These are phyloP conservation scores for Chrysomallon squamiferum DNA, from an alignment of 1,140 invertebrate genomes.

Conservation along the genomic window DNA sequence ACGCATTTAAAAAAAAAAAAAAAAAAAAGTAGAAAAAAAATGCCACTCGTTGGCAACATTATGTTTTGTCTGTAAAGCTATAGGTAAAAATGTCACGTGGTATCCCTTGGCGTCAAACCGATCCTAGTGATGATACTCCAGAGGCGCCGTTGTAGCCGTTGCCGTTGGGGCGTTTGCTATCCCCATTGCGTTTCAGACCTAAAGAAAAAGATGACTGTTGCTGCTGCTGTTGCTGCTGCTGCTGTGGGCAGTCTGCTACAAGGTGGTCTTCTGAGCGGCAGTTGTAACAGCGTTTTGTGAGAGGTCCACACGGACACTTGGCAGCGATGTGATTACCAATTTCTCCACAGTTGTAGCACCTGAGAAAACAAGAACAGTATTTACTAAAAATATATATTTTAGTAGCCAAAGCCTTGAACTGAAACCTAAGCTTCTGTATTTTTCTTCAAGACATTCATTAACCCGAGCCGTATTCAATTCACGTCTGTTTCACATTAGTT, in stretches of 20 bases:
- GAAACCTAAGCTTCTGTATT: too few species aligned
- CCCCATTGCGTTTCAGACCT: neutral
- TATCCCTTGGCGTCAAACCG: neutral
- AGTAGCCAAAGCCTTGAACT: too few species aligned
- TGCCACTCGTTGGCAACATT: too few species aligned
- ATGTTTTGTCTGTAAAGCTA: too few species aligned
- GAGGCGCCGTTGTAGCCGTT: constrained; percentile 2
- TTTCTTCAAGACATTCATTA: too few species aligned
- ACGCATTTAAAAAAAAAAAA: too few species aligned
- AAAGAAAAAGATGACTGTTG: constrained; percentile 8
- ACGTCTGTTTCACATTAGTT: too few species aligned
- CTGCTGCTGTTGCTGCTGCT: constrained; percentile 20
- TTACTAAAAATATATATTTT: too few species aligned
- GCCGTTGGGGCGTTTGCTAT: neutral
- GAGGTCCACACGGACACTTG: constrained; percentile 82
- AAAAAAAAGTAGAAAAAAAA: too few species aligned
- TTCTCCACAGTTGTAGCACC: constrained; percentile 83
- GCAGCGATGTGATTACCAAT: constrained; percentile 89
- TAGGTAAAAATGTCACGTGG: too few species aligned
- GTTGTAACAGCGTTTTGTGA: constrained; percentile 87
- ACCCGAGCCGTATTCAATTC: too few species aligned
- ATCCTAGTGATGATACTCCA: neutral
- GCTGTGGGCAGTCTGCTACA: constrained; percentile 80
- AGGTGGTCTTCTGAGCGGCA: constrained; percentile 86
- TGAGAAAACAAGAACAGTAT: too few species aligned